These are phyloP conservation scores for Drosophila paulistorum DNA, from an alignment of 1,140 invertebrate species.

Conservation along the genomic window DNA sequence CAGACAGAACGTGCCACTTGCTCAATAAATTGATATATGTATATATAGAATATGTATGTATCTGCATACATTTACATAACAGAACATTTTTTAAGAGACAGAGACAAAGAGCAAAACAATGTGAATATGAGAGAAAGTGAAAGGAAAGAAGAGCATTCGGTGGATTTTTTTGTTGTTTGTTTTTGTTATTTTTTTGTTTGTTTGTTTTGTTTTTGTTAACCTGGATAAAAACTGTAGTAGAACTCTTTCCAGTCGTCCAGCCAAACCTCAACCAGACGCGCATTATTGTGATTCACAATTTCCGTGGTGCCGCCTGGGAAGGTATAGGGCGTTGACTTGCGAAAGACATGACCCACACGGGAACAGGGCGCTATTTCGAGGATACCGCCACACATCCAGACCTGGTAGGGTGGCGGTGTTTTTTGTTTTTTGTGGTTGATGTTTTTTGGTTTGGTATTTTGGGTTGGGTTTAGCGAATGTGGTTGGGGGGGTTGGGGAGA, in stretches of 20 bases:
- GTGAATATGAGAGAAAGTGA: slow-evolving; percentile 55
- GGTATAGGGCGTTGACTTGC: slow-evolving; percentile 99
- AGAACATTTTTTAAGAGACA: slow-evolving; percentile 64
- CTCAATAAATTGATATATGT: slow-evolving; percentile 46
- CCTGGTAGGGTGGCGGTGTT: slow-evolving; percentile 84
- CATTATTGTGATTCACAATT: slow-evolving; percentile 99
- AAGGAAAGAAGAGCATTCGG: slow-evolving; percentile 45
- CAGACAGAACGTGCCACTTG: slow-evolving; percentile 66
- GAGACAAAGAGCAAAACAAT: slow-evolving; percentile 39
- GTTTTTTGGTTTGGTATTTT: slow-evolving; percentile 28
- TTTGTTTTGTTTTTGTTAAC: slow-evolving; percentile 83
- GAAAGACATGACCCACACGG: slow-evolving; percentile 98
- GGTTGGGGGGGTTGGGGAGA: slow-evolving; percentile 47
- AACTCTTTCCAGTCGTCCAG: slow-evolving; percentile 99
- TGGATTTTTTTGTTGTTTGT: slow-evolving; percentile 33
- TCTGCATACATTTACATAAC: slow-evolving; percentile 54
- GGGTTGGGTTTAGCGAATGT: slow-evolving; percentile 24
- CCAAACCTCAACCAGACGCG: slow-evolving; percentile 97
- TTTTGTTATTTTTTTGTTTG: slow-evolving; percentile 35
- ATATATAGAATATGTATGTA: slow-evolving; percentile 32
- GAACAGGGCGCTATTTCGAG: slow-evolving; percentile 96
- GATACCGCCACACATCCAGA: slow-evolving; percentile 98
- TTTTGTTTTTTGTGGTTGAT: slow-evolving; percentile 15
- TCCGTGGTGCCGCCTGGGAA: slow-evolving; percentile 99
- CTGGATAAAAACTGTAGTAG: slow-evolving; percentile 99